Conservation (phyloP, 1,140 invertebrate species). For the Aphaenogaster floridana region DNA sequence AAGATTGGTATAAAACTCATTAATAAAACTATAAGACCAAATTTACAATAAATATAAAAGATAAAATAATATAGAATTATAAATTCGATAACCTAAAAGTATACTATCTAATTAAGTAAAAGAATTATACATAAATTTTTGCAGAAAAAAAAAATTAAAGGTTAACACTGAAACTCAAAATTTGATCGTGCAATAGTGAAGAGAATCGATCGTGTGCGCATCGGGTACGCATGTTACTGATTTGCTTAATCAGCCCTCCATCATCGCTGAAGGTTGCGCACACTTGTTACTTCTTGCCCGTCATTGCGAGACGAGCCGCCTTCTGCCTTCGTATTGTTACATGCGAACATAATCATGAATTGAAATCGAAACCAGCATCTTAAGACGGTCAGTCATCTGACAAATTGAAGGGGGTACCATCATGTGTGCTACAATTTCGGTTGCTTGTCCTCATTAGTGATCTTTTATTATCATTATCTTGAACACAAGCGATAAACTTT, state of each 20-base stretch:
- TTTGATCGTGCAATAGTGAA: background rate
- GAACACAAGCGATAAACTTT: background rate
- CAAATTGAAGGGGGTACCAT: constrained; percentile 33
- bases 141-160: background rate
- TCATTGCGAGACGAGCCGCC: constrained; percentile 42
- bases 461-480: constrained; percentile 18
- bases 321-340: constrained; percentile 52
- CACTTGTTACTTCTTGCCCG: constrained; percentile 53
- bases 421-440: background rate
- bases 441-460: constrained; percentile 10
- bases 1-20: background rate
- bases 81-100: background rate
- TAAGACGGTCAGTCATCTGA: constrained; percentile 49
- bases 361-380: constrained; percentile 56
- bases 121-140: background rate
- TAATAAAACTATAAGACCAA: background rate
- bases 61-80: background rate
- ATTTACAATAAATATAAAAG: background rate
- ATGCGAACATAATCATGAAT: constrained; percentile 59
- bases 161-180: background rate
- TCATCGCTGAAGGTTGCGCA: constrained; percentile 70
- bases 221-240: constrained; percentile 38
- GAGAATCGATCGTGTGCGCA: constrained; percentile 10
- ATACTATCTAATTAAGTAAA: background rate
- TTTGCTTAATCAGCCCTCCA: constrained; percentile 58